Conservation (phyloP, 1,140 invertebrate species). For the Elymnias hypermnestra region DNA sequence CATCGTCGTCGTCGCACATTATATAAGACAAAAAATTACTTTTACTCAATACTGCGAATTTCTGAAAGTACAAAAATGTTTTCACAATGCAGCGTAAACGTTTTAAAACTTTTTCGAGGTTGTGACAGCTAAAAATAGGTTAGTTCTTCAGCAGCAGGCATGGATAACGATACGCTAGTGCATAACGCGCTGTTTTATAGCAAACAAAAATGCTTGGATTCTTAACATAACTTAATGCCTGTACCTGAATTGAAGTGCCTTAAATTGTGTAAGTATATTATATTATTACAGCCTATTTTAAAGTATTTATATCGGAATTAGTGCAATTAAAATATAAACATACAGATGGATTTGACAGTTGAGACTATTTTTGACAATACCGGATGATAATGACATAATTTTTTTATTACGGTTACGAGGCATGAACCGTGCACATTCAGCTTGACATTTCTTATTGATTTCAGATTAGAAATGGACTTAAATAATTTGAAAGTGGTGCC, state of each 20-base stretch:
- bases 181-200: too few relatives aligned
- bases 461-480: slow-evolving; percentile 35
- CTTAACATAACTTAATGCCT: too few relatives aligned
- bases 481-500: slow-evolving; percentile 75
- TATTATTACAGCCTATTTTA: slow-evolving; percentile 4
- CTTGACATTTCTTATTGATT: slow-evolving; percentile 1
- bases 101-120: slow-evolving; percentile 13
- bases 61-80: neutral
- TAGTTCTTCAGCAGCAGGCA: slow-evolving; percentile 35
- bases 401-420: too few relatives aligned
- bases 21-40: slow-evolving; percentile 1
- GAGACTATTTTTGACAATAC: slow-evolving; percentile 8
- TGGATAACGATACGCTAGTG: slow-evolving; percentile 13
- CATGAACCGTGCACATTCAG: too few relatives aligned
- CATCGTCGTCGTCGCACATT: slow-evolving; percentile 79
- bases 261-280: slow-evolving; percentile 10
- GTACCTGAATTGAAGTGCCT: slow-evolving; percentile 7
- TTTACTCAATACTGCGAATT: neutral
- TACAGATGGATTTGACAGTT: slow-evolving; percentile 3
- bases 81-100: neutral
- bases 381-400: too few relatives aligned
- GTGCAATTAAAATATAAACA: neutral
- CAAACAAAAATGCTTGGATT: too few relatives aligned
- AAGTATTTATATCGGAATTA: neutral
- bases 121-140: slow-evolving; percentile 62